phyloP scores from a whole-genome alignment of 1,140 invertebrate genomes.

The Scaptomyza montana region DNA sequence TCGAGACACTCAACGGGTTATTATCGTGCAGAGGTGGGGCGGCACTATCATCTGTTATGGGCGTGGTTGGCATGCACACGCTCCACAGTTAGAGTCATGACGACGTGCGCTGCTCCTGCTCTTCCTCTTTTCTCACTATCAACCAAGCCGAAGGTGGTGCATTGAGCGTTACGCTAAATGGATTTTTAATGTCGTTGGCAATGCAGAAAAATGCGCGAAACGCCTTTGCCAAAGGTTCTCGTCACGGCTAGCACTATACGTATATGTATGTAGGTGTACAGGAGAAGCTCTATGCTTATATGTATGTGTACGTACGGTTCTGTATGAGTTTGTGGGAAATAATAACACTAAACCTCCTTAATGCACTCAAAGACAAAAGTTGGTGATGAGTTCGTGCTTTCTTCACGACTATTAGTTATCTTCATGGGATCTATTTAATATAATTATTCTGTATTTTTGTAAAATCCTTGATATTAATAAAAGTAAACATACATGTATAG shows the following conservation, averaged over 20 bases:
- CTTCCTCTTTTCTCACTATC: background rate
- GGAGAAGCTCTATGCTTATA: slow-evolving; percentile 24
- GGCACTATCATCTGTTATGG: slow-evolving; percentile 20
- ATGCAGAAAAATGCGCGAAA: slow-evolving; percentile 60
- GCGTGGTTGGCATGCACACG: slow-evolving; percentile 14
- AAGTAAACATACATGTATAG: no score
- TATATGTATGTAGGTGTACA: background rate
- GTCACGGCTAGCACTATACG: slow-evolving; percentile 51
- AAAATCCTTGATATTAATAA: no score
- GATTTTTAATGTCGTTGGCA: slow-evolving; percentile 80
- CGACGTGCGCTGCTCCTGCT: slow-evolving; percentile 35
- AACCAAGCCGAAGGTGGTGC: slow-evolving; percentile 47
- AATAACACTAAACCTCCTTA: slow-evolving; percentile 74
- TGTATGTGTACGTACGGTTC: background rate
- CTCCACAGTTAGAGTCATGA: slow-evolving; percentile 26
- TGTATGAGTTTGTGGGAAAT: slow-evolving; percentile 36
- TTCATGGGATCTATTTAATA: background rate
- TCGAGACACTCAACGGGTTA: slow-evolving; percentile 77
- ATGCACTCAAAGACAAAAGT: slow-evolving; percentile 15
- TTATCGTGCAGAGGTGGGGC: slow-evolving; percentile 41
- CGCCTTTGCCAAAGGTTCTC: slow-evolving; percentile 61
- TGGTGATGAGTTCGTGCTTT: slow-evolving; percentile 49
- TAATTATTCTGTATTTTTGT: no score
- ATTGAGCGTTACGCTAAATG: slow-evolving; percentile 71
- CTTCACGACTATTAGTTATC: background rate